Base-by-base conservation (phyloP, 2,113 vertebrate species). In the Hydrolagus affinis region DNA sequence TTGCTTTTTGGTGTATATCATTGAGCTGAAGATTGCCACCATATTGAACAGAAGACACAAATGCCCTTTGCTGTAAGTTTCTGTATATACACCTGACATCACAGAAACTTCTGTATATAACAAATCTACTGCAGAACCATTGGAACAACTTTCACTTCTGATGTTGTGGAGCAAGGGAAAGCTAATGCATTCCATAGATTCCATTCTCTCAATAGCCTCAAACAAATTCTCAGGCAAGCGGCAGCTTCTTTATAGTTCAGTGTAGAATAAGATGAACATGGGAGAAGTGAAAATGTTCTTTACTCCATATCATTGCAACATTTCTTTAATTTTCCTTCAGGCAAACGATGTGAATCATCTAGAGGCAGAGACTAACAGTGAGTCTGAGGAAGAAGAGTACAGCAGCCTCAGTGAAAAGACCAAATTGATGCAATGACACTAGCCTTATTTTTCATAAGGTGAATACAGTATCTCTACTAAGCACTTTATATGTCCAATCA, bases 371-470 rank as follows among this genome's bases (percentile, higher is more conserved):
- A 44, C 44, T 44, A 21, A 21, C 32, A 93, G 90, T 4, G 92
- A 88, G 86, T 93, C 91, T 64, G 92, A 93, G 87, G 92, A 93
- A 86, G 93, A 94, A 62, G 92, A 94, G 66, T 94, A 94, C 44
- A 93, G 90, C 21, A 93, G 94, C 74, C 92, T 92, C 0, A 77
- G 92, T 76, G 94, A 94, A 90, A 92, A 93, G 86, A 94, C 92
- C 11, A 92, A 93, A 30, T 94, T 94, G 94, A 93, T 94, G 86
- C 92, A 93, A 86, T 92, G 90, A 91, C 14, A 30, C 21, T 74
- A 8, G 15, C 28, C 28, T 30, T 66, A 64, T 68, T 83, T 28
- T 68, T 19, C 78, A 66, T 17, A 68, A 30, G 11, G 62, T 66
- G 17, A 83, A 21, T 32, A 28, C 78, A 83, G 30, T 17, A 30